Percentiles rank a stretch among this genome's conserved stretches.
Evolutionary conservation across 2,888 invertebrate species (phyloP).

Genomic region (Lepidocyrtinus sp.): DNA sequence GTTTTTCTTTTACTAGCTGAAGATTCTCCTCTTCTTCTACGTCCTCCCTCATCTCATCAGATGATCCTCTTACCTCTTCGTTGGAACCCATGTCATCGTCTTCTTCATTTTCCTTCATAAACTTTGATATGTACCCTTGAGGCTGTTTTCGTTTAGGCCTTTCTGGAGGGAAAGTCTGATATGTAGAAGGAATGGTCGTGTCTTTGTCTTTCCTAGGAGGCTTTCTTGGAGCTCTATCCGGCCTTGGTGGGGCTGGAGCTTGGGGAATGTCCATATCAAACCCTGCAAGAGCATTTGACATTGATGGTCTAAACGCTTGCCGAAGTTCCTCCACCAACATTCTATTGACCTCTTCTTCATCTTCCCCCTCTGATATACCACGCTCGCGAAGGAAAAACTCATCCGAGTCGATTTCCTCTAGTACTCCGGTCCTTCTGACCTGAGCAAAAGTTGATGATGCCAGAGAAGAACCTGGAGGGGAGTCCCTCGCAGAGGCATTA

Average conservation of each 20-base stretch:
- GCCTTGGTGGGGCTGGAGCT: constrained; percentile 73
- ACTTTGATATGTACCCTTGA: constrained; percentile 67
- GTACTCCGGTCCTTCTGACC: constrained; percentile 73
- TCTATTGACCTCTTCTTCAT: constrained; percentile 85
- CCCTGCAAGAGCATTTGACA: constrained; percentile 73
- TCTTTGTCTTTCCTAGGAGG: constrained; percentile 62
- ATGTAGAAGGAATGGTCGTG: constrained; percentile 54
- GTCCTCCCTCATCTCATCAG: constrained; percentile 39
- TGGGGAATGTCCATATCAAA: constrained; percentile 76
- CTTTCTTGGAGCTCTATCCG: constrained; percentile 63
- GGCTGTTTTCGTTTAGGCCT: constrained; percentile 65
- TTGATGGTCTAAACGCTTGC: constrained; percentile 79
- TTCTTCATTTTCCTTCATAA: constrained; percentile 60
- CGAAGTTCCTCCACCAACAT: constrained; percentile 85
- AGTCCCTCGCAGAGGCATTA: constrained; percentile 55
- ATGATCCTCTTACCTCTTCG: constrained; percentile 50
- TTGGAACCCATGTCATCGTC: constrained; percentile 44
- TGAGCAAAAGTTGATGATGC: constrained; percentile 63
- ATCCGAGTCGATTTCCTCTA: constrained; percentile 90
- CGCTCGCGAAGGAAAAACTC: constrained; percentile 89
- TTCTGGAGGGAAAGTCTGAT: constrained; percentile 70
- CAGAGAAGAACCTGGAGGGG: constrained; percentile 65
- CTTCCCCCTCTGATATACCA: constrained; percentile 81
- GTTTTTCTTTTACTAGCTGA: constrained; percentile 61
- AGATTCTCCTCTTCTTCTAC: constrained; percentile 58